Evolutionary conservation across 2,113 vertebrate species (phyloP).

Genomic region (Corythornis vintsioides): DNA sequence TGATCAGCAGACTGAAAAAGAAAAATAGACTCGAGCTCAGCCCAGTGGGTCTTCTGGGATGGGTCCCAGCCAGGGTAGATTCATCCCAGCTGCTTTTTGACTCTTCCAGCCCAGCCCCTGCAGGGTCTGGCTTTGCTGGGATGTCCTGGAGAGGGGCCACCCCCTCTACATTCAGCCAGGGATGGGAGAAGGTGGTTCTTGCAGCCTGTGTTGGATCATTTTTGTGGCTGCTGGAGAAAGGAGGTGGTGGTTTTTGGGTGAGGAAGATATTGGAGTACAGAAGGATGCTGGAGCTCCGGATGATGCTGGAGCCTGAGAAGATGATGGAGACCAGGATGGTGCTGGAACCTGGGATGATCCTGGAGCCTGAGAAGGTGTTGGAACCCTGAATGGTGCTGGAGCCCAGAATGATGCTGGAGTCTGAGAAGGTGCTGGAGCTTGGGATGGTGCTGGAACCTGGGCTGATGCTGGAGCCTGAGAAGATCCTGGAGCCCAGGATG

Average conservation of each 20-base stretch:
- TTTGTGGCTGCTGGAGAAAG: fast-evolving
- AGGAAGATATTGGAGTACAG: not conserved
- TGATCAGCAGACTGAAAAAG: not conserved
- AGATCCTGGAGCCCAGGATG: not conserved
- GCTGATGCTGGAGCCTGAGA: fast-evolving
- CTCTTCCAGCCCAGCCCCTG: not conserved
- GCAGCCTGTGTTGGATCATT: not conserved
- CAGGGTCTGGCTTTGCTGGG: not conserved
- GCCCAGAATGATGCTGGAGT: fast-evolving
- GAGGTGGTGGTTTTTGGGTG: not conserved
- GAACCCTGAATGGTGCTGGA: fast-evolving
- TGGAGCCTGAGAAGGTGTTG: not conserved
- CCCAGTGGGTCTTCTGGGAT: not conserved
- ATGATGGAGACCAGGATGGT: not conserved
- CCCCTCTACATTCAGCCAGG: not conserved
- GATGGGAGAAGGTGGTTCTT: not conserved
- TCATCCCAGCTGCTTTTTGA: not conserved
- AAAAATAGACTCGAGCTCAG: not conserved
- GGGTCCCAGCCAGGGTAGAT: not conserved
- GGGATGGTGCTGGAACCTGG: not conserved
- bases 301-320: not conserved
- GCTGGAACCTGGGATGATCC: not conserved
- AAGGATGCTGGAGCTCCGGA: not conserved
- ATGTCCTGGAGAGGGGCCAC: not conserved
- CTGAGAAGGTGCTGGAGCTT: fast-evolving